These are phyloP conservation scores for Nannoperca obscura DNA, from an alignment of 2,797 vertebrate species.

Conservation along the genomic window DNA sequence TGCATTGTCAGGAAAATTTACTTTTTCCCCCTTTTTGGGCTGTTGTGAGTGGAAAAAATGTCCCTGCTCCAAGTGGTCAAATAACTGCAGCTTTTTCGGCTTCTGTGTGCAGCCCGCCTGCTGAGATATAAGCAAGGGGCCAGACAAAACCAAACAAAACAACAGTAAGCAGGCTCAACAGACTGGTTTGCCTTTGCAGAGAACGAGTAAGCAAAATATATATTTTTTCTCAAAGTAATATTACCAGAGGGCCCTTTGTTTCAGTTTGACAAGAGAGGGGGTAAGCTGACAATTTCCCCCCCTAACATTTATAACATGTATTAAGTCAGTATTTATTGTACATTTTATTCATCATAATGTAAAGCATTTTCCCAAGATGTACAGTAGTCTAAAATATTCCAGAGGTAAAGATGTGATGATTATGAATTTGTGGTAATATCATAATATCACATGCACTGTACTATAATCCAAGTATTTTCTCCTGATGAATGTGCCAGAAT, in stretches of 20 bases:
- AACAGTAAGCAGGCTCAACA: slow-evolving; percentile 51
- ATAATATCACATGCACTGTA: background rate
- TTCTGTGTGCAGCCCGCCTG: slow-evolving; percentile 76
- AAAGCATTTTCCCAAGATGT: background rate
- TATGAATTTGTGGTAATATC: slow-evolving; percentile 8
- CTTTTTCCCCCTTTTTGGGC: slow-evolving; percentile 34
- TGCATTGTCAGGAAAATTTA: slow-evolving; percentile 52
- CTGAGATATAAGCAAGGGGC: slow-evolving; percentile 69
- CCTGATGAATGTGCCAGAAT: slow-evolving; percentile 19
- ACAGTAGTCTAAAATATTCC: slow-evolving; percentile 3
- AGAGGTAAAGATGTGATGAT: slow-evolving; percentile 6
- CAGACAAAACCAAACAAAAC: slow-evolving; percentile 72
- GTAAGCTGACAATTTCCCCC: background rate
- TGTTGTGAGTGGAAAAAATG: slow-evolving; percentile 71
- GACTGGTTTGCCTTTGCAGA: slow-evolving; percentile 35
- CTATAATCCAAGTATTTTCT: slow-evolving; percentile 30
- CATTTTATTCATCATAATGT: background rate
- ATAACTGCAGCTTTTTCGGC: slow-evolving; percentile 70
- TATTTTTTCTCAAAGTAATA: slow-evolving; percentile 8
- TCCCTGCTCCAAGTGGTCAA: slow-evolving; percentile 70
- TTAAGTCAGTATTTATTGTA: background rate
- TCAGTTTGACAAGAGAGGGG: background rate
- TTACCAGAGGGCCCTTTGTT: background rate
- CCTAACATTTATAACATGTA: background rate
- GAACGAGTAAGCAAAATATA: background rate